phyloP scores from a whole-genome alignment of 2,888 invertebrate genomes.

The Lithosia quadra region DNA sequence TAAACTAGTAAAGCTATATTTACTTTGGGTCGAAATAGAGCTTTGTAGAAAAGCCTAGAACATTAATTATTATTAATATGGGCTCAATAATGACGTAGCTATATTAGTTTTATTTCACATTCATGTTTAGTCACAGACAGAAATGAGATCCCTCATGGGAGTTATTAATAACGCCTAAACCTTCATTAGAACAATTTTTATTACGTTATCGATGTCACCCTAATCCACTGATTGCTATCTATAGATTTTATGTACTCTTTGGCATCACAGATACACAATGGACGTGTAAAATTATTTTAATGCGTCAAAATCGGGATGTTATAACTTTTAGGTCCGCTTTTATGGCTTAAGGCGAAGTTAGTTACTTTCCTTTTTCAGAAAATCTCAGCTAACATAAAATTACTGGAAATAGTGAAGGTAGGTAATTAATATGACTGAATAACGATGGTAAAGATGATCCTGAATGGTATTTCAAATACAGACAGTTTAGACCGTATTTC shows the following conservation, averaged over 20 bases:
- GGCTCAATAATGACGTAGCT: constrained; percentile 20
- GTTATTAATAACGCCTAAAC: constrained; percentile 63
- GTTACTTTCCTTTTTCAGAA: too few species aligned
- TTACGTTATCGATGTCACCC: constrained; percentile 17
- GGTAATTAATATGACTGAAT: too few species aligned
- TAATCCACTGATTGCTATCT: constrained; percentile 37
- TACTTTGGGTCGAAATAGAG: too few species aligned
- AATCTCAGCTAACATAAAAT: too few species aligned
- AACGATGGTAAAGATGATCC: too few species aligned
- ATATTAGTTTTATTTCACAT: constrained; percentile 48
- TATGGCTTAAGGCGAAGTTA: constrained; percentile 53
- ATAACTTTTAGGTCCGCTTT: constrained; percentile 49
- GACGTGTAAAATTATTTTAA: constrained; percentile 21
- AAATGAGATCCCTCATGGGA: constrained; percentile 57
- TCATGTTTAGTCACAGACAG: constrained; percentile 51
- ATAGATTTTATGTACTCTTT: not conserved
- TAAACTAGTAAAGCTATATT: too few species aligned
- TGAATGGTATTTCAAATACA: too few species aligned
- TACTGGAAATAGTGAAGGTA: too few species aligned
- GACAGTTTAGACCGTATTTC: not conserved
- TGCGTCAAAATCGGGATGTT: constrained; percentile 29
- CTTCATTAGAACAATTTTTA: constrained; percentile 14
- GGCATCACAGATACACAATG: constrained; percentile 28
- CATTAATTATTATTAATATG: too few species aligned
- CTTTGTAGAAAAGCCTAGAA: too few species aligned